Conservation (phyloP, 53 echinoderm and acorn worm species). For the Holothuria leucospilota region DNA sequence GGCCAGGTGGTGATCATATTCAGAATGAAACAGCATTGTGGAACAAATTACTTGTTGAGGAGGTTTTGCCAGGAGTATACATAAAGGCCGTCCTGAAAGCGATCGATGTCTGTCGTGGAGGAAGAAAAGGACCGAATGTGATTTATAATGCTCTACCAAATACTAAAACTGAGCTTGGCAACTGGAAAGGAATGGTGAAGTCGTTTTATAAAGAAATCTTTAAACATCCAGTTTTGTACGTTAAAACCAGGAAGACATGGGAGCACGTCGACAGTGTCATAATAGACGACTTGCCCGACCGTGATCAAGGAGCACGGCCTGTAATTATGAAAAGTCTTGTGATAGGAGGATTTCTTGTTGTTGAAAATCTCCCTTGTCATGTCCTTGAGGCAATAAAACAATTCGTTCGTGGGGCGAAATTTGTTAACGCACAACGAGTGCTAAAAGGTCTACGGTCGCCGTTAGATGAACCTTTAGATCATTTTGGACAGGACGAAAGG, state of each 20-base stretch:
- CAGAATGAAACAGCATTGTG: slow-evolving; percentile 79
- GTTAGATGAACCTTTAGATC: neutral
- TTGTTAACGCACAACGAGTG: neutral
- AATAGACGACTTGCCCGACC: neutral
- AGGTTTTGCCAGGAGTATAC: slow-evolving; percentile 76
- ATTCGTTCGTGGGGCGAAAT: neutral
- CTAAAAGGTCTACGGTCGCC: neutral
- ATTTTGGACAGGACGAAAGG: neutral
- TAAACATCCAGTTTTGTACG: slow-evolving; percentile 21
- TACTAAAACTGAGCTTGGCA: neutral
- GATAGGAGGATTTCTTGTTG: neutral
- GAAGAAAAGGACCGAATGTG: neutral
- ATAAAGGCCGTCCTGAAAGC: slow-evolving; percentile 35
- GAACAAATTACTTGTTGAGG: slow-evolving; percentile 75
- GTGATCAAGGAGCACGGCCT: neutral
- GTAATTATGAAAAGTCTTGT: slow-evolving; percentile 15
- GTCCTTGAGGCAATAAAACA: slow-evolving; percentile 26
- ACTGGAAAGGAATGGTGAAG: neutral
- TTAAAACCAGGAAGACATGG: neutral
- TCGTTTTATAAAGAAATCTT: slow-evolving; percentile 22
- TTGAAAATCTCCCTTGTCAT: slow-evolving; percentile 24
- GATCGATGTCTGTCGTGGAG: neutral
- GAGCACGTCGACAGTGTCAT: neutral
- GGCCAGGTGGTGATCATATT: slow-evolving; percentile 82
- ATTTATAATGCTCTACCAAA: slow-evolving; percentile 32